Evolutionary conservation across 2,888 invertebrate species (phyloP).

Genomic region (Desoria tigrina): DNA sequence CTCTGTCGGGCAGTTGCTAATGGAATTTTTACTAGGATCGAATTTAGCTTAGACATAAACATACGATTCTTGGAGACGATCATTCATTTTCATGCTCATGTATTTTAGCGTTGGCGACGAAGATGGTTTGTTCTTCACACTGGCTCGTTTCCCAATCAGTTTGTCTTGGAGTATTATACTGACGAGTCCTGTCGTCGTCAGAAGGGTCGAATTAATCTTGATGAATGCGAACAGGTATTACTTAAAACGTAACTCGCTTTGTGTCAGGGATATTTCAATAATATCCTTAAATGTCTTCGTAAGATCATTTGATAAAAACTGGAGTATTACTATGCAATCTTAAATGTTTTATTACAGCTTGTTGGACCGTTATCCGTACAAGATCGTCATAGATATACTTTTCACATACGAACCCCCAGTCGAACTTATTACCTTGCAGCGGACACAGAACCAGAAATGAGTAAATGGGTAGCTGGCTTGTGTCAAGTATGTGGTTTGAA

Average conservation of each 20-base stretch:
- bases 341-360: constrained; percentile 23
- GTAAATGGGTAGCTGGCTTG: constrained; percentile 90
- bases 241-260: constrained; percentile 16
- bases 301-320: neutral
- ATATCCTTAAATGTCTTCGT: neutral
- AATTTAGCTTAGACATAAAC: neutral
- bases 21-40: neutral
- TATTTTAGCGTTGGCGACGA: constrained; percentile 84
- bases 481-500: constrained; percentile 64
- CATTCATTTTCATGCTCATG: neutral
- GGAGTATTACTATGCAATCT: neutral
- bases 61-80: neutral
- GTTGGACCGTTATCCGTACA: constrained; percentile 44
- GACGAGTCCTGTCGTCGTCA: constrained; percentile 80
- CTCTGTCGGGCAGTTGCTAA: neutral
- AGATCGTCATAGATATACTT: constrained; percentile 74
- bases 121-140: constrained; percentile 91
- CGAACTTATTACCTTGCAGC: constrained; percentile 90
- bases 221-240: constrained; percentile 91
- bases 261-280: neutral
- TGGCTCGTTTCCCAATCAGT: constrained; percentile 90
- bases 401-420: constrained; percentile 84
- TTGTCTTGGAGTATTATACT: constrained; percentile 88
- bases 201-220: constrained; percentile 88
- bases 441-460: constrained; percentile 88